Base-by-base conservation (phyloP, 2,797 vertebrate genomes). In the Eidolon dupreanum region DNA sequence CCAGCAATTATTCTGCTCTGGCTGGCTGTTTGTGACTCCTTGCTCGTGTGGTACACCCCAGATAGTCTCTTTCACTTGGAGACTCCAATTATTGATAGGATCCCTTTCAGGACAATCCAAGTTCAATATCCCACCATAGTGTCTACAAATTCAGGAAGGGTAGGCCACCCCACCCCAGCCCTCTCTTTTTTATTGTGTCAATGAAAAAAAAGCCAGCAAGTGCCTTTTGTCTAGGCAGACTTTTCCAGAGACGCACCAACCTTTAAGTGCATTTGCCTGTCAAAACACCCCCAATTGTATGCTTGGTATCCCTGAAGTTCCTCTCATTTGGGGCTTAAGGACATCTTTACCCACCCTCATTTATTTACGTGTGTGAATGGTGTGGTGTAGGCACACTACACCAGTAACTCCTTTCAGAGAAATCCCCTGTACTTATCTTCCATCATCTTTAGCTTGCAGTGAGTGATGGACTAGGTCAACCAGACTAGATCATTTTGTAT, bases 31-130 rank as follows among this genome's bases (percentile, higher is more conserved):
- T 19, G 4, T 22, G 71, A 20, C 17, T 12, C 59, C 46, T 31
- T 3, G 22, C 0, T 31, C 3, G 0, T 49, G 5, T 55, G 28
- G 6, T 38, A 13, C 1, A 51, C 0, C 4, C 28, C 2, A 2
- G 1, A 0, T 2, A 12, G 0, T 15, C 38, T 82, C 7, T 36
- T 68, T 33, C 38, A 33, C 1, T 8, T 78, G 63, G 24, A 31
- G 15, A 59, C 26, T 55, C 65, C 36, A 43, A 5, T 10, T 66
- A 7, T n/a, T 46, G 20, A 24, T 5, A n/a, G 3, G 16, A 2
- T 66, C 9, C 9, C 55, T 94, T 33, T 33, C 22, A 57, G 28
- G 12, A 8, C 1, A 26, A 8, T 46, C 19, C 12, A 88, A 22
- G 15, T 22, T 43, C 9, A 36, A 26, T 53, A 51, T 53, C 8